Evolutionary conservation across 2,113 vertebrate genomes (phyloP).

Genomic region (Potamarius usumacintae): DNA sequence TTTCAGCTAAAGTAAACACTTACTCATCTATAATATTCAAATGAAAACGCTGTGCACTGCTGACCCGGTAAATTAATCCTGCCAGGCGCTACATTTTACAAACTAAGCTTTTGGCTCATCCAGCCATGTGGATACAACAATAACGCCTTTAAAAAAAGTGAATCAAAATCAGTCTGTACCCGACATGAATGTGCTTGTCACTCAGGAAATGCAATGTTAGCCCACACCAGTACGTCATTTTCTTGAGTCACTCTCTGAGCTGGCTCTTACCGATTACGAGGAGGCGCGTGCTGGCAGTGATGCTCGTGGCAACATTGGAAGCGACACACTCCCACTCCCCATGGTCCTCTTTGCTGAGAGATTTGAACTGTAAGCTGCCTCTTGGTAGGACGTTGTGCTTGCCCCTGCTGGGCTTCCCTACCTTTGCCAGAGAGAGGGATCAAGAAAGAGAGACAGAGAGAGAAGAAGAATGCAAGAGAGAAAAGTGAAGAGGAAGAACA

Average conservation of each 20-base stretch:
- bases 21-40: conserved; percentile 34
- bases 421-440: conserved; percentile 74
- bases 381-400: conserved; percentile 96
- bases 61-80: conserved; percentile 37
- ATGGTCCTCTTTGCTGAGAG: conserved; percentile 96
- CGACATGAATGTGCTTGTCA: background rate
- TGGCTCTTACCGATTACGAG: conserved; percentile 85
- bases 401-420: conserved; percentile 96
- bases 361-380: conserved; percentile 94
- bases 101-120: background rate
- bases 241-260: background rate
- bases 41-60: background rate
- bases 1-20: conserved; percentile 18
- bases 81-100: background rate
- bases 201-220: conserved; percentile 6
- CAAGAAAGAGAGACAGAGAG: background rate
- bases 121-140: background rate
- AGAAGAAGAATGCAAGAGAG: background rate
- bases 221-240: background rate
- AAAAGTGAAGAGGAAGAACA: background rate
- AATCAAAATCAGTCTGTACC: background rate
- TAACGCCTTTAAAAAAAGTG: background rate
- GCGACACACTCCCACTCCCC: conserved; percentile 98
- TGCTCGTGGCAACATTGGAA: conserved; percentile 96
- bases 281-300: conserved; percentile 98